Evolutionary conservation across 2,888 invertebrate genomes (phyloP).

Genomic region (Ommatoiulus sabulosus): DNA sequence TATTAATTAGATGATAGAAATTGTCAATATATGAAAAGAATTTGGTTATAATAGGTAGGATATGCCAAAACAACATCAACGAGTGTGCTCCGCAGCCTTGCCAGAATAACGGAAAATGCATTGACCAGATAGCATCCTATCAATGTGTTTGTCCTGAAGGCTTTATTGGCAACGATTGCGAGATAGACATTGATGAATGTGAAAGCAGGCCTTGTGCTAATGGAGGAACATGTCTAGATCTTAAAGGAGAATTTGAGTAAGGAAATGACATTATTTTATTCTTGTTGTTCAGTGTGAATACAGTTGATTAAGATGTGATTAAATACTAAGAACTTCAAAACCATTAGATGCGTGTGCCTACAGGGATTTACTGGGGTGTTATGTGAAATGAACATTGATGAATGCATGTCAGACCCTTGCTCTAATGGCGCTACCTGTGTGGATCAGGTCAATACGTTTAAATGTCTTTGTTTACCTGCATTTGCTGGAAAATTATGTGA

Average conservation of each 20-base stretch:
- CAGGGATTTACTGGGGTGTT: slow-evolving; percentile 71
- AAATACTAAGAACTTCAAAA: neutral
- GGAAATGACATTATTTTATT: neutral
- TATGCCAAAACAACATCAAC: slow-evolving; percentile 70
- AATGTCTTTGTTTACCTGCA: slow-evolving; percentile 63
- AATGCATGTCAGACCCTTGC: slow-evolving; percentile 68
- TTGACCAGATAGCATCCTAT: slow-evolving; percentile 62
- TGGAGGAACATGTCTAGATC: slow-evolving; percentile 66
- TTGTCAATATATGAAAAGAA: too few relatives aligned
- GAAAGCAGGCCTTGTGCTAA: slow-evolving; percentile 65
- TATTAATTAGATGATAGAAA: too few relatives aligned
- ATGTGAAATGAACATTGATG: slow-evolving; percentile 70
- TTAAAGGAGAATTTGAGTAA: slow-evolving; percentile 60
- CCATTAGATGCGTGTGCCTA: slow-evolving; percentile 72
- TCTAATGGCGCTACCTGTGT: slow-evolving; percentile 63
- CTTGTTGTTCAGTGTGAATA: neutral
- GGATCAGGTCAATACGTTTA: slow-evolving; percentile 62
- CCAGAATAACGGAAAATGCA: slow-evolving; percentile 69
- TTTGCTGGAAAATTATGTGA: slow-evolving; percentile 61
- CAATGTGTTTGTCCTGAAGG: slow-evolving; percentile 64
- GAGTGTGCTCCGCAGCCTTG: slow-evolving; percentile 75
- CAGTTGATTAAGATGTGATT: slow-evolving; percentile 50
- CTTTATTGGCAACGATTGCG: slow-evolving; percentile 64
- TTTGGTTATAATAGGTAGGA: slow-evolving; percentile 65
- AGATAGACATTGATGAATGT: slow-evolving; percentile 63